phyloP scores from a whole-genome alignment of 2,888 invertebrate species.

The Agapostemon virescens region DNA sequence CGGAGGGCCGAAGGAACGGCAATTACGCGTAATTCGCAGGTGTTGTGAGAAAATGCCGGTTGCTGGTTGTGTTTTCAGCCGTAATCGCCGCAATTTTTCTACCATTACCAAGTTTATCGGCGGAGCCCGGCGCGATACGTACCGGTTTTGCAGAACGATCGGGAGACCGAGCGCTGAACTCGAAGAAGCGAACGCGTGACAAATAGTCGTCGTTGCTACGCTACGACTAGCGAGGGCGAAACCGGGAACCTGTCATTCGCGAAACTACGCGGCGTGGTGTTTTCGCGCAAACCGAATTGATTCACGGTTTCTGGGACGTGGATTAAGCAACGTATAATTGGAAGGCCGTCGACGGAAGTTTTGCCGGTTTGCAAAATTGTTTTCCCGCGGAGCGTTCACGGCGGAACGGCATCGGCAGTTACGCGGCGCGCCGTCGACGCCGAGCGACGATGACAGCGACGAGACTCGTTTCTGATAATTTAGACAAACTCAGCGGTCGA shows the following conservation, averaged over 20 bases:
- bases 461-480: background rate
- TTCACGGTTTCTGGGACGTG: background rate
- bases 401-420: background rate
- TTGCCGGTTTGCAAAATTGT: background rate
- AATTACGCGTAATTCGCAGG: slow-evolving; percentile 80
- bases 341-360: background rate
- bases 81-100: slow-evolving; percentile 79
- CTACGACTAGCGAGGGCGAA: background rate
- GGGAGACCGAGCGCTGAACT: background rate
- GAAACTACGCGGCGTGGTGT: background rate
- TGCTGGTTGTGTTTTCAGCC: slow-evolving; percentile 77
- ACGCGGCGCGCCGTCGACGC: background rate
- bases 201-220: slow-evolving; percentile 10
- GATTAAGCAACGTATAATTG: background rate
- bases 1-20: slow-evolving; percentile 68
- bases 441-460: background rate
- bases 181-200: background rate
- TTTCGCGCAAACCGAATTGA: background rate
- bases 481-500: background rate
- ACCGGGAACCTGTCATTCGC: background rate
- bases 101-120: slow-evolving; percentile 75
- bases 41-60: slow-evolving; percentile 79
- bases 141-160: slow-evolving; percentile 60
- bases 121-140: slow-evolving; percentile 55
- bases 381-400: background rate